These are phyloP conservation scores for Shinisaurus crocodilurus DNA, from an alignment of 2,113 vertebrate species.

Conservation along the genomic window DNA sequence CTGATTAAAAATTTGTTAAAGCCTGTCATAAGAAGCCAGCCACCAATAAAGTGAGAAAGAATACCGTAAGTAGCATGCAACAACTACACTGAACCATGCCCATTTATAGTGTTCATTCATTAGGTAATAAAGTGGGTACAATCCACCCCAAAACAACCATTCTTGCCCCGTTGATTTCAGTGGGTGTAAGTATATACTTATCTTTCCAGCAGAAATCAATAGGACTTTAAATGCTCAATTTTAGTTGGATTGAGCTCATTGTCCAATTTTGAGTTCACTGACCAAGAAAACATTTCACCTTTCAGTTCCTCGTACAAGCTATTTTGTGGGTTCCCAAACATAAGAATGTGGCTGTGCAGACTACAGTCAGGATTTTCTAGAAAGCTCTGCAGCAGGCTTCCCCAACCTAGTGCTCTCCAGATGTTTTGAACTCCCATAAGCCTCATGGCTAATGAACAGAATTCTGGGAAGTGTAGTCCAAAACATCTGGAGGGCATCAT, in stretches of 20 bases:
- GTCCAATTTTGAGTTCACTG: not conserved
- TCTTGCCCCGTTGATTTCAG: not conserved
- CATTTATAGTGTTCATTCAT: not conserved
- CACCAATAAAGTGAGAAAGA: not conserved
- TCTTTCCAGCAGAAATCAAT: no score
- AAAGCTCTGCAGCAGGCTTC: not conserved
- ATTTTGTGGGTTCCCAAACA: not conserved
- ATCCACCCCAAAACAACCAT: not conserved
- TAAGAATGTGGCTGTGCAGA: not conserved
- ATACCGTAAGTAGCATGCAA: not conserved
- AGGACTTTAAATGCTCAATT: not conserved
- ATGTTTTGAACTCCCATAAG: no score
- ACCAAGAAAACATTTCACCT: not conserved
- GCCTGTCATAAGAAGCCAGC: not conserved
- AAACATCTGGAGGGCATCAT: no score
- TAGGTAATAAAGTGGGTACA: not conserved
- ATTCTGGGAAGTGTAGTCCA: no score
- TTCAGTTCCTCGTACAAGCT: not conserved
- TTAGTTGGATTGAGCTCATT: not conserved
- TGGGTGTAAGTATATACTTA: not conserved
- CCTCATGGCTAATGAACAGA: no score
- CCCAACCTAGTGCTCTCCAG: no score
- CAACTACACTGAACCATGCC: not conserved
- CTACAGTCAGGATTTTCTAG: not conserved
- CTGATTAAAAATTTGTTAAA: not conserved